Percentiles rank a stretch among this genome's conserved stretches.
Conservation (phyloP, 2,797 vertebrate genomes). For the Anomalospiza imberbis region DNA sequence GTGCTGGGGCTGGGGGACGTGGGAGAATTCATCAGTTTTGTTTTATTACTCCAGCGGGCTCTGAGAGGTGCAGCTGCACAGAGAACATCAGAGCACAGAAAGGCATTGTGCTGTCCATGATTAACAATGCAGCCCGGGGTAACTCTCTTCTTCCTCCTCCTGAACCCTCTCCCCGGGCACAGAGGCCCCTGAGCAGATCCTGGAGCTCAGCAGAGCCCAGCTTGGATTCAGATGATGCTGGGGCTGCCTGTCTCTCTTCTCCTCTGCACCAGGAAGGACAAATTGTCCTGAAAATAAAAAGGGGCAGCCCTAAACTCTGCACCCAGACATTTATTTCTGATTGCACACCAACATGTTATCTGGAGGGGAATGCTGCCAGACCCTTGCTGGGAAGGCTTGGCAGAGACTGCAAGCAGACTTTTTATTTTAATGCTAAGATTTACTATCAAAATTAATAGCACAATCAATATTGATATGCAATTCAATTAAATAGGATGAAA, state of each 20-base stretch:
- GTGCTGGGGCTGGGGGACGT: accelerated
- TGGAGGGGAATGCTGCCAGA: conserved; percentile 25
- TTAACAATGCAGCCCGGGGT: background rate
- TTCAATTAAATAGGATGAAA: conserved; percentile 51
- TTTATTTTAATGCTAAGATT: conserved; percentile 31
- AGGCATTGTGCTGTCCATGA: accelerated
- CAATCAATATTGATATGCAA: conserved; percentile 58
- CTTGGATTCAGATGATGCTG: background rate
- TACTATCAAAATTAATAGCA: conserved; percentile 53
- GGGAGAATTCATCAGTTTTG: background rate
- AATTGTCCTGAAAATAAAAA: background rate
- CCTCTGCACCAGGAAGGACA: background rate
- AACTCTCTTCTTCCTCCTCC: background rate
- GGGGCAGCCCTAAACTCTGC: background rate
- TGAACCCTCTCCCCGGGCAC: background rate
- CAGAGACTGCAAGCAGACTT: conserved; percentile 9
- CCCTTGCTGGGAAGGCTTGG: background rate
- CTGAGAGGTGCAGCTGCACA: background rate
- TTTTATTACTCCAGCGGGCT: background rate
- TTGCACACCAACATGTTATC: background rate
- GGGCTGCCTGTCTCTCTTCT: background rate
- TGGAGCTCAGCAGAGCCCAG: background rate
- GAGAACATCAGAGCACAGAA: background rate
- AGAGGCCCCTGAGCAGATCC: background rate
- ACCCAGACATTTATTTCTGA: background rate